Evolutionary conservation across 2,113 vertebrate species (phyloP).

Genomic region (Eurystomus gularis): DNA sequence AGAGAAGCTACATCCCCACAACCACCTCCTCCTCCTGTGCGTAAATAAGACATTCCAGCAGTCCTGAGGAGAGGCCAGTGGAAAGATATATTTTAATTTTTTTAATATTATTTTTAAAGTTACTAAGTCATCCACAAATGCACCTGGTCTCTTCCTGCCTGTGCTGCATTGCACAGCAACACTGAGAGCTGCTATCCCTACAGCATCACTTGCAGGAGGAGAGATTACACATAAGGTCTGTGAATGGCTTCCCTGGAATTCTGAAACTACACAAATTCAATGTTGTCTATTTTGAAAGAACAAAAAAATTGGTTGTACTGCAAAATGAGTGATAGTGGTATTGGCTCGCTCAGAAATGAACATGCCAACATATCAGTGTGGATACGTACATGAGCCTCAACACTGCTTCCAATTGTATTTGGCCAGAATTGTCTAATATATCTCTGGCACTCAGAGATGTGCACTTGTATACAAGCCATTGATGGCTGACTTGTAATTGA

Average conservation of each 20-base stretch:
- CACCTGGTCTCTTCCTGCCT: neutral
- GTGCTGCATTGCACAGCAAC: neutral
- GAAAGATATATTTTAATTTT: neutral
- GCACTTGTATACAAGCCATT: neutral
- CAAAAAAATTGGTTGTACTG: neutral
- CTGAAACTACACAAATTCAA: neutral
- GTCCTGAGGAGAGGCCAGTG: neutral
- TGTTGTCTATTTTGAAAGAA: neutral
- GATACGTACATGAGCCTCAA: neutral
- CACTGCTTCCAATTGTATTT: neutral
- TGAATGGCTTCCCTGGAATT: neutral
- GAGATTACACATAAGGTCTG: neutral
- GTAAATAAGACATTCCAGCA: slow-evolving; percentile 6
- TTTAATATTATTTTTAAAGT: neutral
- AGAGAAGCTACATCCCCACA: neutral
- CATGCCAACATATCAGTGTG: neutral
- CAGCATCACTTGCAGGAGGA: neutral
- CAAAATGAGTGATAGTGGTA: neutral
- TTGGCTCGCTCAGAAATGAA: neutral
- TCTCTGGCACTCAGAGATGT: neutral
- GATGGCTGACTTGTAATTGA: neutral
- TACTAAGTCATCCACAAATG: neutral
- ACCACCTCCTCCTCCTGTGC: neutral
- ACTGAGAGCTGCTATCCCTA: neutral
- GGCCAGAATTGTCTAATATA: neutral